Evolutionary conservation across 1,140 invertebrate species (phyloP).

Genomic region (Caenorhabditis elegans): WBcel235 BX284606.5:7006501-7007000

Average conservation of each 20-base stretch:
- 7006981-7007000: background rate
- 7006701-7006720: too few relatives aligned
- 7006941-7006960: background rate
- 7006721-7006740: too few relatives aligned
- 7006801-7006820: background rate
- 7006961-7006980: slow-evolving; percentile 22
- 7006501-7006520: background rate
- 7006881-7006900: slow-evolving; percentile 29
- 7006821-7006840: background rate
- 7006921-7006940: background rate
- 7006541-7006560: slow-evolving; percentile 23
- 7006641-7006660: background rate
- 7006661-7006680: too few relatives aligned
- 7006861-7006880: slow-evolving; percentile 23
- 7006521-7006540: background rate
- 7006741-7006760: too few relatives aligned
- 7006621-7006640: slow-evolving; percentile 1
- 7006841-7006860: background rate
- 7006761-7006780: too few relatives aligned
- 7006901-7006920: background rate
- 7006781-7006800: background rate
- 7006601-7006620: background rate
- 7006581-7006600: background rate
- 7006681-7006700: too few relatives aligned
- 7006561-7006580: background rate